Conservation (phyloP, 2,888 invertebrate genomes). For the Apamea sordens region DNA sequence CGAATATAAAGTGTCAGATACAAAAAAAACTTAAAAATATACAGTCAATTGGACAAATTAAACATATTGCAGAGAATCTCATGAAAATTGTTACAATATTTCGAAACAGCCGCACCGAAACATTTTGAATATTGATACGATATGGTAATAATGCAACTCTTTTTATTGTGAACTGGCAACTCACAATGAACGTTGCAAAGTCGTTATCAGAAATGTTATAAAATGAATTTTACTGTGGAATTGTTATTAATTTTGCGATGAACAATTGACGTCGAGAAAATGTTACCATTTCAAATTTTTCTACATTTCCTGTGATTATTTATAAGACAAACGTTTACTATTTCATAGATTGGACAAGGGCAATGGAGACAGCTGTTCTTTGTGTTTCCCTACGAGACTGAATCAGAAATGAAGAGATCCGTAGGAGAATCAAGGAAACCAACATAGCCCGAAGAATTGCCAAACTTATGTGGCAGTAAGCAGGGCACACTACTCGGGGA, state of each 20-base stretch:
- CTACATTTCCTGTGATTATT: neutral
- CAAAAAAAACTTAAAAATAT: constrained; percentile 22
- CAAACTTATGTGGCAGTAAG: no score
- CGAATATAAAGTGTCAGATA: constrained; percentile 11
- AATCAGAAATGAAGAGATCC: neutral
- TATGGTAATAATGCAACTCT: constrained; percentile 35
- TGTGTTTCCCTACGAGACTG: neutral
- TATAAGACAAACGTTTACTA: neutral
- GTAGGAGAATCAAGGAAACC: neutral
- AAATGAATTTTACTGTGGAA: constrained; percentile 10
- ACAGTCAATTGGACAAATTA: constrained; percentile 37
- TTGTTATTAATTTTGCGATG: constrained; percentile 13
- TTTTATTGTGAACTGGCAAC: constrained; percentile 40
- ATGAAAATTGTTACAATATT: constrained; percentile 24
- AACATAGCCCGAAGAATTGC: no score
- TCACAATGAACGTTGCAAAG: constrained; percentile 19
- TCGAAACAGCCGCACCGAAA: constrained; percentile 11
- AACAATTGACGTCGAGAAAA: neutral
- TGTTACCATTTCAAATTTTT: neutral
- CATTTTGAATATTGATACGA: constrained; percentile 33
- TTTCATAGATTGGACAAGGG: neutral
- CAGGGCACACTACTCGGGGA: no score
- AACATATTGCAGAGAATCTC: constrained; percentile 37
- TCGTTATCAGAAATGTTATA: constrained; percentile 10
- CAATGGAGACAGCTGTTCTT: neutral